Percentiles rank a stretch among this genome's conserved stretches.
phyloP scores from a whole-genome alignment of 2,888 invertebrate genomes.

The Iselma pallidipennis region DNA sequence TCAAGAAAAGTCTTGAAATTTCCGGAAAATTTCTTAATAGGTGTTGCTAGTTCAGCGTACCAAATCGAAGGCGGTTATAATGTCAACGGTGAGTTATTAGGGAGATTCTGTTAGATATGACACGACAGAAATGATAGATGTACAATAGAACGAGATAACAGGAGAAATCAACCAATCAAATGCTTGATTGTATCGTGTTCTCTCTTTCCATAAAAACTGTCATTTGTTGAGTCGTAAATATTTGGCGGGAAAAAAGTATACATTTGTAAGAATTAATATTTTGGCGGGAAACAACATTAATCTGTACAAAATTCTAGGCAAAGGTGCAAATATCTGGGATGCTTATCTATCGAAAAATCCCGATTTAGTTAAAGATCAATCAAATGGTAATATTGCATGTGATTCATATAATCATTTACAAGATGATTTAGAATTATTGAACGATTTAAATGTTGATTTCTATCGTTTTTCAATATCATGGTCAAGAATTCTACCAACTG shows the following conservation, averaged over 20 bases:
- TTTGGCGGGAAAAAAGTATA: no score
- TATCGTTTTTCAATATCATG: constrained; percentile 78
- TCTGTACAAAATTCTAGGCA: no score
- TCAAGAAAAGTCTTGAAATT: constrained; percentile 46
- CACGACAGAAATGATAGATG: no score
- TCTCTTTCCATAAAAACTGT: no score
- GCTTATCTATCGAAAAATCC: constrained; percentile 56
- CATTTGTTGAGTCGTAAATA: no score
- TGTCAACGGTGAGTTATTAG: constrained; percentile 43
- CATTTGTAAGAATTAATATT: no score
- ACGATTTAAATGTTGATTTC: constrained; percentile 65
- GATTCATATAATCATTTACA: constrained; percentile 71
- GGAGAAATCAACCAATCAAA: constrained; percentile 9
- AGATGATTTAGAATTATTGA: constrained; percentile 67
- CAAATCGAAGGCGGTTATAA: constrained; percentile 68
- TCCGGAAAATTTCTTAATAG: constrained; percentile 63
- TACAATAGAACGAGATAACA: constrained; percentile 24
- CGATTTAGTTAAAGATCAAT: constrained; percentile 60
- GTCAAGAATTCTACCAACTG: constrained; percentile 74
- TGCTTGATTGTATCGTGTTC: no score
- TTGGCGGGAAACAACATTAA: no score
- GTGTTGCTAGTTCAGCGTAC: constrained; percentile 64
- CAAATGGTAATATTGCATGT: constrained; percentile 69
- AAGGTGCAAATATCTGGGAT: constrained; percentile 68
- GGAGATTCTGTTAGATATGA: no score